phyloP scores from a whole-genome alignment of 2,113 vertebrate genomes.

The Pedetes capensis region DNA sequence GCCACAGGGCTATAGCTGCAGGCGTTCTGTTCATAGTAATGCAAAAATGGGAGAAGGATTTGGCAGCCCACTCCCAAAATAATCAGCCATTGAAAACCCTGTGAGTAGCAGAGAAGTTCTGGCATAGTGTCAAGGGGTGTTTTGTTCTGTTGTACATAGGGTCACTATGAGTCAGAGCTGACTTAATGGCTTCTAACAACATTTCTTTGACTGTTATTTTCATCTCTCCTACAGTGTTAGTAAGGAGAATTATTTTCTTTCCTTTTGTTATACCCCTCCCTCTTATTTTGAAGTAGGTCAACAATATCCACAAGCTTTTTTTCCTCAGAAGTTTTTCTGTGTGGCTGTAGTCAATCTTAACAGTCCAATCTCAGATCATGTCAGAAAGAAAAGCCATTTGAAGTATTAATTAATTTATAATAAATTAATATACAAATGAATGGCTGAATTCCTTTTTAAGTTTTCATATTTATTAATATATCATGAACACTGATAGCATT shows the following conservation, averaged over 20 bases:
- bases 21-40: no score
- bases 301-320: neutral
- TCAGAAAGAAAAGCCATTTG: neutral
- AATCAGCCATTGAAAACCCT: no score
- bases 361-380: neutral
- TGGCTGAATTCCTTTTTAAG: neutral
- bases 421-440: neutral
- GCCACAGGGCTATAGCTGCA: no score
- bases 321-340: neutral
- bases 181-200: no score
- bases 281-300: neutral
- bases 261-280: fast-evolving
- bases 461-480: neutral
- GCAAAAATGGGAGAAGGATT: no score
- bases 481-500: neutral
- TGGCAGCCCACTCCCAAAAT: no score
- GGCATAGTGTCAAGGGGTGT: no score
- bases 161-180: no score
- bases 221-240: neutral
- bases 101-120: no score
- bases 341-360: neutral
- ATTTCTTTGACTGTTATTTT: neutral
- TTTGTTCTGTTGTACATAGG: no score
- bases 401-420: neutral
- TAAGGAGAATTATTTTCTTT: neutral